These are phyloP conservation scores for Philypnodon macrostomus DNA, from an alignment of 2,797 vertebrate species.

Conservation along the genomic window DNA sequence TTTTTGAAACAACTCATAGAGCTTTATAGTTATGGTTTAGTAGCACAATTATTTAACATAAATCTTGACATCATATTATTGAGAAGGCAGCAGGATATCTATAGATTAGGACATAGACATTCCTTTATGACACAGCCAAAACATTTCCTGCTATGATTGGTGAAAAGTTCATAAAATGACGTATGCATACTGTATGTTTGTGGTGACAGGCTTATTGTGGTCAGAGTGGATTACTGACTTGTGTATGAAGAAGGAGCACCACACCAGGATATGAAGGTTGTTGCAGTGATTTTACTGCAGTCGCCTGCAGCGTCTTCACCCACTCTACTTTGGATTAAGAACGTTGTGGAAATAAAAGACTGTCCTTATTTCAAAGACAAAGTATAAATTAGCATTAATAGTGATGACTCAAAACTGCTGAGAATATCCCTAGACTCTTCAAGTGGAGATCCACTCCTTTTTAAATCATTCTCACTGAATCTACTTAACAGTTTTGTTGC, in stretches of 20 bases:
- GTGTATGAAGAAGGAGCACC: constrained; percentile 55
- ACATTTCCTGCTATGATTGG: no score
- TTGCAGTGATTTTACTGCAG: constrained; percentile 46
- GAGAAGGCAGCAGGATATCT: no score
- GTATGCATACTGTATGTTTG: constrained; percentile 46
- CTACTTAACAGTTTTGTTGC: constrained; percentile 58
- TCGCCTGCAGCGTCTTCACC: constrained; percentile 42
- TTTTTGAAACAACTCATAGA: no score
- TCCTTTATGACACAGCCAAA: no score
- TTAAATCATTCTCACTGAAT: constrained; percentile 30
- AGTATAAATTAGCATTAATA: constrained; percentile 19
- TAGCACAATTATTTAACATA: no score
- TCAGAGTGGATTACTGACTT: constrained; percentile 72
- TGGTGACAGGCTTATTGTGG: constrained; percentile 71
- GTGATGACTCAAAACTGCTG: constrained; percentile 40
- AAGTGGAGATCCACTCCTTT: constrained; percentile 17
- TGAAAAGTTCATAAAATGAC: constrained; percentile 32
- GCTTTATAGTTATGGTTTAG: no score
- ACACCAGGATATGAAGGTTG: constrained; percentile 66
- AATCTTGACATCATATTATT: no score
- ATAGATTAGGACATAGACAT: no score
- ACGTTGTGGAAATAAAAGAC: constrained; percentile 28
- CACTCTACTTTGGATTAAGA: constrained; percentile 21
- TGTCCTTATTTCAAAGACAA: constrained; percentile 27
- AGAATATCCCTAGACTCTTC: constrained; percentile 26